Evolutionary conservation across 2,888 invertebrate genomes (phyloP), one percentile per base, ranked within the genome.

Genomic region (Caenorhabditis macrosperma): DNA sequence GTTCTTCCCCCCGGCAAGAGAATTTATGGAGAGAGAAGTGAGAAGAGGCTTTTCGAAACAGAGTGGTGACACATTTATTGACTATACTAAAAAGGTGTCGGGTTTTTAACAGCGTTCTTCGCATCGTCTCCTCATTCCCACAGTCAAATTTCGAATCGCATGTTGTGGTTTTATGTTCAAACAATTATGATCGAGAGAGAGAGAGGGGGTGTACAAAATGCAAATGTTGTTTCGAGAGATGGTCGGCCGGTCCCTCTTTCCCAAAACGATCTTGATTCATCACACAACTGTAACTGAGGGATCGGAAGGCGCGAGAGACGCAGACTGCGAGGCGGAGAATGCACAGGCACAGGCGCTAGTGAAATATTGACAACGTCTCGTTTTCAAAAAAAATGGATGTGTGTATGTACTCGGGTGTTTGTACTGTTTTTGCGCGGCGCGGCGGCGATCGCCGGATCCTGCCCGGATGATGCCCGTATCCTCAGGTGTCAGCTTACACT

Each of bases 391-490:
- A 41, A 50, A 59, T 59, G 54, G 54, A 60, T 48, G 22, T 17
- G 33, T 17, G 44, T 28, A 28, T 44, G 30, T 30, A 10, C 30
- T 50, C 71, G 15, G 30, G 26, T 72, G 64, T 66, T 74, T 74
- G 74, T 74, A 74, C 74, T 74, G 74, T 74, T 74, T 74, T 74
- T 74, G 74, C 50, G 74, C 74, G 61, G 59, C 55, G n/a, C 30
- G 15, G 33, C 57, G 59, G 28, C 33, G 41, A 50, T 69, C 54
- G n/a, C 48, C 38, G 50, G 50, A 69, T 44, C 17, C 12, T 52
- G 38, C 48, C 30, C 57, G 52, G 44, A 38, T 55, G 30, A n/a
- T 15, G 41, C 10, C 50, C 52, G 46, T 17, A 52, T 55, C n/a
- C 60, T 28, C 48, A 28, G 75, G 76, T 76, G 68, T 76, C 76